These are phyloP conservation scores for Nomada goodeniana DNA, from an alignment of 2,888 invertebrate genomes.

Conservation along the genomic window DNA sequence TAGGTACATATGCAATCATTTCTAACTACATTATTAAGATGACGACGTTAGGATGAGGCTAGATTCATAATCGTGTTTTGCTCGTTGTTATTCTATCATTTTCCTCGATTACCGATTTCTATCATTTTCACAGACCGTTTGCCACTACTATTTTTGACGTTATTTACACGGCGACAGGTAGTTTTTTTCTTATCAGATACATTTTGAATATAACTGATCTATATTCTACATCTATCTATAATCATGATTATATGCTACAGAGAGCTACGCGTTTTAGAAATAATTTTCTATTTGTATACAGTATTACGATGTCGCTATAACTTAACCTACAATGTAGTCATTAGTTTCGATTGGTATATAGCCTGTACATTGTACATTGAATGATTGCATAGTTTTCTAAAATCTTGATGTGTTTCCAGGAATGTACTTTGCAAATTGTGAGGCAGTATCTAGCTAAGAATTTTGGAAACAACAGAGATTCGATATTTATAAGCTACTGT, in stretches of 20 bases:
- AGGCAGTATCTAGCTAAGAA: not conserved
- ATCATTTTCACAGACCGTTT: not conserved
- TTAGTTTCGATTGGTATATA: not conserved
- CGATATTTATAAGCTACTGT: not conserved
- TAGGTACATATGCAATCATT: conserved; percentile 47
- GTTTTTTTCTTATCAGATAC: conserved; percentile 39
- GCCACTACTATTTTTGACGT: not conserved
- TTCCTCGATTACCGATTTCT: not conserved
- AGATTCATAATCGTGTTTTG: not conserved
- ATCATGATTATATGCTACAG: not conserved
- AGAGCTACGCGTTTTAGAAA: conserved; percentile 8
- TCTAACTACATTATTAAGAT: conserved; percentile 4
- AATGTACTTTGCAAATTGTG: conserved; percentile 23
- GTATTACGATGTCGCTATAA: conserved; percentile 1
- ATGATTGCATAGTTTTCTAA: not conserved
- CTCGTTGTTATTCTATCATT: not conserved
- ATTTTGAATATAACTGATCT: conserved; percentile 23
- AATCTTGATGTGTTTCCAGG: conserved; percentile 29
- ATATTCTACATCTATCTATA: not conserved
- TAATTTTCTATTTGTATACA: conserved; percentile 30
- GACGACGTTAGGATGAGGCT: not conserved
- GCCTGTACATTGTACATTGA: not conserved
- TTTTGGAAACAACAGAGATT: conserved; percentile 1
- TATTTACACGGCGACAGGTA: conserved; percentile 51
- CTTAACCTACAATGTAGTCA: conserved; percentile 25